Evolutionary conservation across 2,888 invertebrate species (phyloP), one percentile per base, ranked within the genome.

Genomic region (Drosophila macrothrix): DNA sequence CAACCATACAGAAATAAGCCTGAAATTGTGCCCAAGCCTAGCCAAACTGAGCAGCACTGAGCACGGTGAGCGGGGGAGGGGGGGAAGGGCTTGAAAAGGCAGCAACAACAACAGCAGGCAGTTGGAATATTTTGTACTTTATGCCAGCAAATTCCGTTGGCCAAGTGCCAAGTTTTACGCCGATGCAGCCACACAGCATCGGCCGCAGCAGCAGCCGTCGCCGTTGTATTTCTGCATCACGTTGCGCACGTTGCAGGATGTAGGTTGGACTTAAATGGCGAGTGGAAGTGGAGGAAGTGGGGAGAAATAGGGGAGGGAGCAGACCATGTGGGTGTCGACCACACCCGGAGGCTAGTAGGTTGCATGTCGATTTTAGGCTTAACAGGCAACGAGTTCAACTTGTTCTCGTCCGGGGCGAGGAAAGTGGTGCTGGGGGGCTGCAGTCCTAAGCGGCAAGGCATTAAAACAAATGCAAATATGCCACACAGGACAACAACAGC

Each of bases 311-410:
- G 5, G 31, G 3, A 6, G 6, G 43, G 39, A 39, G 28, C 28
- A 37, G 54, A 58, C 54, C 67, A 62, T 71, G 78, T 82, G 74
- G 75, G 80, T 63, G 68, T 65, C 64, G 77, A 72, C 86, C 75
- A 81, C 82, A 81, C 67, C 78, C 86, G 52, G 60, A 63, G 78
- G 81, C 68, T 75, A 80, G 67, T 65, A 82, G 87, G 89, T 87
- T 82, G 78, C 82, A 82, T 85, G 82, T 82, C 88, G 88, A 84
- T 83, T 87, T 87, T 82, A 87, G 88, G 86, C 88, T 89, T 87
- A 87, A 84, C 80, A 78, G 69, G 70, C 78, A 78, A 71, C 78
- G 80, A 80, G 82, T 86, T 83, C 77, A 83, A 76, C 75, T 84
- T 61, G 82, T 72, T 19, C 68, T 35, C 67, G 37, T 60, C 31